Evolutionary conservation across 2,797 vertebrate genomes (phyloP), one percentile per base, ranked within the genome.

Genomic region (Cyclopterus lumpus): DNA sequence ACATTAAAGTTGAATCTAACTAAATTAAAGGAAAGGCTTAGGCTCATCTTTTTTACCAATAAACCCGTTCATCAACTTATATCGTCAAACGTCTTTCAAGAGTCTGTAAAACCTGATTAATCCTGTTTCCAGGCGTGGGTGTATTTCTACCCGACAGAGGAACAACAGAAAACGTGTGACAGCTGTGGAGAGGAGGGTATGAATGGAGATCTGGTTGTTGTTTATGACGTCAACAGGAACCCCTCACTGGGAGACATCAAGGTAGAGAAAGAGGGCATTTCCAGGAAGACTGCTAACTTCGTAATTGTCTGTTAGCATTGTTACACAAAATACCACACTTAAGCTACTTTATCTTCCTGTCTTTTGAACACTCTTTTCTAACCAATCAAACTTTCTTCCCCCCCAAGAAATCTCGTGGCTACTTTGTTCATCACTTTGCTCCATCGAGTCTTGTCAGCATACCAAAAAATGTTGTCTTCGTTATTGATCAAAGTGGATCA

Each of bases 381-480:
- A 74, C n/a, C 14, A 51, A 26, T 18, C 20, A 26, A 62, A 61
- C 12, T 16, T 67, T 69, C 20, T 49, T 60, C 8, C 49, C 32
- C 36, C 40, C 3, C 1, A 51, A 96, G 95, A 82, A 36, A 48
- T 89, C 83, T 30, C 73, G 69, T 1, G 90, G 94, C 1, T 96
- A 93, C 71, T 95, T 96, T 82, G 90, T 95, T 30, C 95, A 96
- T 89, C 94, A 94, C 83, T 96, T 96, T 89, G 94, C 94, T 65
- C 95, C 95, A 18, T 69, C 76, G 16, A 24, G 48, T 75, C 88
- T 95, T 79, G 2, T 78, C 8, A 88, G 86, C 42, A 94, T 96
- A 59, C 88, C 95, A 15, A 95, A 96, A 89, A 96, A 95, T 61
- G 93, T 95, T 22, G 89, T 95, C 46, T 96, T 96, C 67, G 28